Conservation (phyloP, 1,140 invertebrate genomes). For the Geopemphigus sp. region DNA sequence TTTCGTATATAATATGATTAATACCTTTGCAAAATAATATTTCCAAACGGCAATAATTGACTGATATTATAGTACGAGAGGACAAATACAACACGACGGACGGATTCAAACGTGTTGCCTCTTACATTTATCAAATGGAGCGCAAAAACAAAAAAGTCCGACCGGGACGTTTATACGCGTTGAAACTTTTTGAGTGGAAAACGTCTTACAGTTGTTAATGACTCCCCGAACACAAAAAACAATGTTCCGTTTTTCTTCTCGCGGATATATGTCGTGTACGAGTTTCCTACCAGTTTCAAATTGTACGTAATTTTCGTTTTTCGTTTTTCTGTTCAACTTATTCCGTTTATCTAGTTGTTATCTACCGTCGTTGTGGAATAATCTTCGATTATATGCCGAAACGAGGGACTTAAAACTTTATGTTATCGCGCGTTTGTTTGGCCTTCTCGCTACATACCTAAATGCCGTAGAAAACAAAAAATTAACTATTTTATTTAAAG, state of each 20-base stretch:
- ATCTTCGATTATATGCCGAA: neutral
- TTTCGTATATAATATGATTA: conserved; percentile 21
- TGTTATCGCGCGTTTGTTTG: neutral
- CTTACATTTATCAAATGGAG: conserved; percentile 9
- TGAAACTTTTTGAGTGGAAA: conserved; percentile 26
- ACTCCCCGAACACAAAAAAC: conserved; percentile 4
- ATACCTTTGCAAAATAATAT: neutral
- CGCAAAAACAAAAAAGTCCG: neutral
- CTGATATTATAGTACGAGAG: neutral
- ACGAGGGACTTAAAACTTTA: neutral
- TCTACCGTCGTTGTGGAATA: neutral
- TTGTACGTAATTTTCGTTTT: neutral
- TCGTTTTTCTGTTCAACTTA: conserved; percentile 5
- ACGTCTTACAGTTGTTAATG: conserved; percentile 31
- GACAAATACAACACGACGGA: neutral
- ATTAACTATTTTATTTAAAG: too few relatives aligned
- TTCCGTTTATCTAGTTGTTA: conserved; percentile 1
- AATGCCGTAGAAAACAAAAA: neutral
- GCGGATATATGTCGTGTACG: neutral
- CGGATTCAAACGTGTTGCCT: neutral
- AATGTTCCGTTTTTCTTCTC: neutral
- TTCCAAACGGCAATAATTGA: neutral
- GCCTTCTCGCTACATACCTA: too few relatives aligned
- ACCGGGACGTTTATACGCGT: neutral
- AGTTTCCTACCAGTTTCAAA: neutral